Base-by-base conservation (phyloP, 2,888 invertebrate genomes). In the Cantharis nigra region DNA sequence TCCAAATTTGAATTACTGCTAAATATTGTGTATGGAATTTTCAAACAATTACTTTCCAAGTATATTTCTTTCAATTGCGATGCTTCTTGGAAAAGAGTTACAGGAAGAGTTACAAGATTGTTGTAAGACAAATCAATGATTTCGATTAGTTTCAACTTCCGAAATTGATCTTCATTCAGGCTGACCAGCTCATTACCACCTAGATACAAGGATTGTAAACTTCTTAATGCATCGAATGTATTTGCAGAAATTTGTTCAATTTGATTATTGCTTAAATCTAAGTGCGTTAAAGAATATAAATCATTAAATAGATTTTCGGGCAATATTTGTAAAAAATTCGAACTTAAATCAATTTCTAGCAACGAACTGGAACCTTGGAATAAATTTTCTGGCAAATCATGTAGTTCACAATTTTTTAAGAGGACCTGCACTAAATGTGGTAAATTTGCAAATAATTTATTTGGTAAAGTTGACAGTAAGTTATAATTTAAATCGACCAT, bases 31-130 rank as follows among this genome's bases (percentile, higher is more conserved):
- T 92, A 91, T 75, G 95, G 86, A 20, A 87, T 87, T 62, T 85
- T 88, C 9, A 97, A 83, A 70, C 89, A 88, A 86, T 97, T 97
- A 78, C 90, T 88, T 79, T 92, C 91, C 74, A 97, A 87, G 84
- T 94, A 91, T 76, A 97, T 87, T 63, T 89, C 90, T 7, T 90
- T 84, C 9, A 97, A 88, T 70, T 92, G 91, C 28, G 3, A 3
- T 11, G 28, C 10, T 84, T 93, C 92, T 23, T 90, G 90, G 80
- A 96, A 92, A 33, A 94, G 87, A 28, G 91, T 87, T 20, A 0
- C 7, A 7, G 49, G n/a, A 7, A 49, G 7, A 49, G 49, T 49
- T 9, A 0, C 10, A 2, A 30, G 28, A 11, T 11, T 49, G n/a
- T 49, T 49, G 5, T 49, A 7, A n/a, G 13, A n/a, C n/a, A 49